Percentiles rank a stretch among this genome's conserved stretches.
These are phyloP conservation scores for Hemiprocne comata DNA, from an alignment of 2,113 vertebrate genomes.

Conservation along the genomic window DNA sequence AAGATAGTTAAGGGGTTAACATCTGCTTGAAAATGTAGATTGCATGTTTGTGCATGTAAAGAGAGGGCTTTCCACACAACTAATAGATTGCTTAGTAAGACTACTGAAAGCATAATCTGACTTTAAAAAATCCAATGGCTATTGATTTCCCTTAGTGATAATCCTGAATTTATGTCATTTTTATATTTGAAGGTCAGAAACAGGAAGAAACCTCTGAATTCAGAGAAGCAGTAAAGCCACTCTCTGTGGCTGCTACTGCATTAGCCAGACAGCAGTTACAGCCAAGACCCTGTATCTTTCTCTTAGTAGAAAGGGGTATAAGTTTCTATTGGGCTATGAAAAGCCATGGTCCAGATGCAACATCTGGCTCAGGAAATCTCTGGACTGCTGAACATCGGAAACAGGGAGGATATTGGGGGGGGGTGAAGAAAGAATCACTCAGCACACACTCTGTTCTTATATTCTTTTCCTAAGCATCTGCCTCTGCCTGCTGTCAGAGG, in stretches of 20 bases:
- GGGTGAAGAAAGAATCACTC: neutral
- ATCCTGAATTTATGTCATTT: neutral
- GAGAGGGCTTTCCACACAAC: neutral
- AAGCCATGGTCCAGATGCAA: constrained; percentile 8
- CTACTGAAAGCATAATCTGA: neutral
- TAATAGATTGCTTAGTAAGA: neutral
- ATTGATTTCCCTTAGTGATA: neutral
- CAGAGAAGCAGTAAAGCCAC: neutral
- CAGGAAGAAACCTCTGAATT: neutral
- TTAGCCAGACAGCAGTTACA: neutral
- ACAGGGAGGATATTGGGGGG: neutral
- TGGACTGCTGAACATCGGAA: neutral
- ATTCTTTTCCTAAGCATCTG: neutral
- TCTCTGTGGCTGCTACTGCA: neutral
- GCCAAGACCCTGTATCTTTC: neutral
- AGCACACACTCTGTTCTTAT: neutral
- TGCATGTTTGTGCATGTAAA: neutral
- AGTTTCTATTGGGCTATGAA: neutral
- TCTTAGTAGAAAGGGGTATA: neutral
- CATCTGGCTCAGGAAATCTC: constrained; percentile 51
- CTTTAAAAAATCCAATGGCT: neutral
- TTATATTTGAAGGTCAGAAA: neutral
- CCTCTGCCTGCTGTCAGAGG: neutral
- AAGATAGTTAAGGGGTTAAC: neutral
- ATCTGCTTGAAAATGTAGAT: neutral